These are phyloP conservation scores for Megatriorchis doriae DNA, from an alignment of 2,113 vertebrate genomes.

Conservation along the genomic window DNA sequence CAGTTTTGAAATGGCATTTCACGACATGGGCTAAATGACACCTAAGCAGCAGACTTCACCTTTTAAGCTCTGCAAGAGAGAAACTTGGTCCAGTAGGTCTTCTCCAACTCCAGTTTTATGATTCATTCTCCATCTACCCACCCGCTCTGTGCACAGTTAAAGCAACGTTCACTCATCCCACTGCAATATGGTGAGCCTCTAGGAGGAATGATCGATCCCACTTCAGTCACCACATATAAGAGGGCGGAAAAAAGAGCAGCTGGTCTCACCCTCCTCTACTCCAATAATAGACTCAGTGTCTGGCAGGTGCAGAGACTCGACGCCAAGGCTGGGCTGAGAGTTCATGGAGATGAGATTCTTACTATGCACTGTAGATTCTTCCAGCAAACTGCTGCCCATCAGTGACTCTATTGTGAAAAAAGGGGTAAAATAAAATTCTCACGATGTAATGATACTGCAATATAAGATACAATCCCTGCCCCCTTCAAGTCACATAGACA, in stretches of 20 bases:
- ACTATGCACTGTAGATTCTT: constrained; percentile 81
- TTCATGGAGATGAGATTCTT: constrained; percentile 86
- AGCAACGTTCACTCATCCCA: neutral
- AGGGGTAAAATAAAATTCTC: neutral
- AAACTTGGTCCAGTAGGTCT: constrained; percentile 50
- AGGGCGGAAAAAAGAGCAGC: constrained; percentile 64
- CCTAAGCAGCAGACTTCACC: constrained; percentile 32
- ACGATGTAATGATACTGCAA: neutral
- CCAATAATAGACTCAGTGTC: constrained; percentile 87
- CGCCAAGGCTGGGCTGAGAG: constrained; percentile 74
- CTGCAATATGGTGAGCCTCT: neutral
- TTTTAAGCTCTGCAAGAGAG: constrained; percentile 20
- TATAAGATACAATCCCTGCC: neutral
- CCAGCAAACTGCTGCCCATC: constrained; percentile 91
- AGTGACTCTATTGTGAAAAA: constrained; percentile 80
- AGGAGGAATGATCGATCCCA: neutral
- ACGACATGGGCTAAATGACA: constrained; percentile 39
- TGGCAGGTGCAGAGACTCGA: constrained; percentile 87
- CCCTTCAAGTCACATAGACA: neutral
- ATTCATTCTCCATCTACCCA: constrained; percentile 25
- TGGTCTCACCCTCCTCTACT: constrained; percentile 82
- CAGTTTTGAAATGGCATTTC: constrained; percentile 20
- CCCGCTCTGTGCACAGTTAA: neutral
- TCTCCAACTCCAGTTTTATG: constrained; percentile 16
- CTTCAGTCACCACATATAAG: constrained; percentile 63